Evolutionary conservation across 2,797 vertebrate genomes (phyloP).

Genomic region (Sandelia bainsii): DNA sequence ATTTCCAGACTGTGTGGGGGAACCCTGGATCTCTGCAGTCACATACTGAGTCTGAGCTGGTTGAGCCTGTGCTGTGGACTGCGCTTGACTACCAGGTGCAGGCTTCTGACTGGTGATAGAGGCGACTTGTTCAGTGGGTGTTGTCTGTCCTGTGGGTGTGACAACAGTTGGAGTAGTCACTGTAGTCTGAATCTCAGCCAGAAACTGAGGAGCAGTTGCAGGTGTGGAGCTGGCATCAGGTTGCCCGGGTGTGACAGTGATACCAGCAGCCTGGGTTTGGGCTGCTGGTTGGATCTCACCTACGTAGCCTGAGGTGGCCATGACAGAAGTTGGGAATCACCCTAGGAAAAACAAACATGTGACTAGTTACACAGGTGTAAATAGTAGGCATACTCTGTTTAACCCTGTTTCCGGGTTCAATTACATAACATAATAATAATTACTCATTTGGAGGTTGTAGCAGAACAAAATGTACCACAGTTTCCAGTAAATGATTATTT

Average conservation of each 20-base stretch:
- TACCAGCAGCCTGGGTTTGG: slow-evolving; percentile 81
- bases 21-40: slow-evolving; percentile 89
- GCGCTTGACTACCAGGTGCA: slow-evolving; percentile 65
- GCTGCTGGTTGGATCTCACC: slow-evolving; percentile 89
- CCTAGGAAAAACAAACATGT: slow-evolving; percentile 48
- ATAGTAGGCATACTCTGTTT: not conserved
- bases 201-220: slow-evolving; percentile 85
- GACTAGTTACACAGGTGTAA: slow-evolving; percentile 5
- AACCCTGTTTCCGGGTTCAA: not conserved
- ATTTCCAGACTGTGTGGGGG: slow-evolving; percentile 82
- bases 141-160: slow-evolving; percentile 75
- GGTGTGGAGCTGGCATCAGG: slow-evolving; percentile 71
- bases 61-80: slow-evolving; percentile 72
- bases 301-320: slow-evolving; percentile 94
- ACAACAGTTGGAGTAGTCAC: slow-evolving; percentile 72
- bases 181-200: slow-evolving; percentile 87
- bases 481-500: not conserved
- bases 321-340: slow-evolving; percentile 78
- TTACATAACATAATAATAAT: not conserved
- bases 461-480: not conserved
- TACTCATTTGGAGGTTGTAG: not conserved
- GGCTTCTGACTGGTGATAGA: slow-evolving; percentile 77
- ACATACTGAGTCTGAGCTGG: slow-evolving; percentile 89
- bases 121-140: slow-evolving; percentile 68
- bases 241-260: slow-evolving; percentile 76